These are phyloP conservation scores for Perizoma flavofasciatum DNA, from an alignment of 2,888 invertebrate genomes.

Conservation along the genomic window DNA sequence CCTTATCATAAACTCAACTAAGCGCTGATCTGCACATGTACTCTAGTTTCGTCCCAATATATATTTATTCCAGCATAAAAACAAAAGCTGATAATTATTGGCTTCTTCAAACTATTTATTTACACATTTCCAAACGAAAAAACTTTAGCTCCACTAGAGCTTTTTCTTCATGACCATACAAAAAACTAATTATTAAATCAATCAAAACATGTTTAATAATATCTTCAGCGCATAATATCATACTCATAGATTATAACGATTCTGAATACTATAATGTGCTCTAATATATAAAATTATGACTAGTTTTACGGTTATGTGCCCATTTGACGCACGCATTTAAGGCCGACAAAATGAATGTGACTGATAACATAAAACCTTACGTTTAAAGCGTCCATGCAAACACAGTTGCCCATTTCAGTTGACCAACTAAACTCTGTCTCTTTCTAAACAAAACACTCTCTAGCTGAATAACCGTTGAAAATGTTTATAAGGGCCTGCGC, in stretches of 20 bases:
- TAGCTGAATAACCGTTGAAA: too few relatives aligned
- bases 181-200: conserved; percentile 6
- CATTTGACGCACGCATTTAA: conserved; percentile 38
- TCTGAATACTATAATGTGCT: conserved; percentile 40
- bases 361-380: too few relatives aligned
- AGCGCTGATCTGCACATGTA: too few relatives aligned
- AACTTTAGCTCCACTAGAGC: conserved; percentile 11
- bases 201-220: background rate
- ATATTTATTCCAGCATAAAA: too few relatives aligned
- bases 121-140: conserved; percentile 6
- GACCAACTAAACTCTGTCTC: too few relatives aligned
- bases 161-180: conserved; percentile 17
- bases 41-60: too few relatives aligned
- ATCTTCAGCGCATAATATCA: conserved; percentile 25
- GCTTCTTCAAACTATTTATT: background rate
- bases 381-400: too few relatives aligned
- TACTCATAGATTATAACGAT: conserved; percentile 14
- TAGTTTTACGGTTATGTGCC: conserved; percentile 69
- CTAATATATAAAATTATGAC: conserved; percentile 61
- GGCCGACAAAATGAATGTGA: too few relatives aligned
- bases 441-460: too few relatives aligned
- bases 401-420: too few relatives aligned
- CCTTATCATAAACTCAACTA: background rate
- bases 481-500: too few relatives aligned
- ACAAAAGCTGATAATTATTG: too few relatives aligned